A percentile compares a stretch with the other conserved stretches of the same genome.
Evolutionary conservation across 1,140 invertebrate genomes (phyloP).

Genomic region (Pseudomyrmex sp.): DNA sequence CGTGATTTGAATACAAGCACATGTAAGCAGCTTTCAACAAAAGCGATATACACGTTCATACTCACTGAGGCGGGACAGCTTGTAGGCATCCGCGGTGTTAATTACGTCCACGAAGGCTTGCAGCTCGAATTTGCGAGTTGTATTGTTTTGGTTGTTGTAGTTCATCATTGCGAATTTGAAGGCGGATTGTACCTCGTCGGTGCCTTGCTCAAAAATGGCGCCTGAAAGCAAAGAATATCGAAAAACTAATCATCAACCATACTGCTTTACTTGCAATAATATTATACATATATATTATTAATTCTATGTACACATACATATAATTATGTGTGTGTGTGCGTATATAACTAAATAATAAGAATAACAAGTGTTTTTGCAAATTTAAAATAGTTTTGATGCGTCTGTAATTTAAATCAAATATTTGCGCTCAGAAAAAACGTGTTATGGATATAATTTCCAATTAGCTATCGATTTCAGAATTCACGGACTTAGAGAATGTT

Average conservation of each 20-base stretch:
- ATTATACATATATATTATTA: neutral
- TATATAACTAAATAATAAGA: too few species aligned
- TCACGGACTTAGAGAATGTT: slow-evolving; percentile 27
- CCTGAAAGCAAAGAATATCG: slow-evolving; percentile 86
- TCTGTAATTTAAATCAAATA: too few species aligned
- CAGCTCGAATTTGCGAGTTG: slow-evolving; percentile 90
- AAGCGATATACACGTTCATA: slow-evolving; percentile 76
- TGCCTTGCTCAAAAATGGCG: slow-evolving; percentile 95
- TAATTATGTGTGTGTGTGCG: neutral
- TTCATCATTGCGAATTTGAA: slow-evolving; percentile 94
- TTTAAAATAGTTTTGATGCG: too few species aligned
- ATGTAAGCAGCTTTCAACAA: neutral
- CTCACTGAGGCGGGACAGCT: slow-evolving; percentile 95
- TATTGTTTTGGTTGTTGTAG: slow-evolving; percentile 93
- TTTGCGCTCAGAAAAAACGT: too few species aligned
- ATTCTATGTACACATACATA: neutral
- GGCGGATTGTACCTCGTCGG: slow-evolving; percentile 94
- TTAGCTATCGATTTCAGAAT: neutral
- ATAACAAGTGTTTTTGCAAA: too few species aligned
- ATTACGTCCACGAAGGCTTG: slow-evolving; percentile 95
- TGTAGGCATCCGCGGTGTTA: slow-evolving; percentile 96
- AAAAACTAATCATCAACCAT: neutral
- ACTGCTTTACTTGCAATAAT: neutral
- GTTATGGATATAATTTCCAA: neutral
- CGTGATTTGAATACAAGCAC: slow-evolving; percentile 11